Base-by-base conservation (phyloP, 2,888 invertebrate genomes). In the Catocala sponsa region DNA sequence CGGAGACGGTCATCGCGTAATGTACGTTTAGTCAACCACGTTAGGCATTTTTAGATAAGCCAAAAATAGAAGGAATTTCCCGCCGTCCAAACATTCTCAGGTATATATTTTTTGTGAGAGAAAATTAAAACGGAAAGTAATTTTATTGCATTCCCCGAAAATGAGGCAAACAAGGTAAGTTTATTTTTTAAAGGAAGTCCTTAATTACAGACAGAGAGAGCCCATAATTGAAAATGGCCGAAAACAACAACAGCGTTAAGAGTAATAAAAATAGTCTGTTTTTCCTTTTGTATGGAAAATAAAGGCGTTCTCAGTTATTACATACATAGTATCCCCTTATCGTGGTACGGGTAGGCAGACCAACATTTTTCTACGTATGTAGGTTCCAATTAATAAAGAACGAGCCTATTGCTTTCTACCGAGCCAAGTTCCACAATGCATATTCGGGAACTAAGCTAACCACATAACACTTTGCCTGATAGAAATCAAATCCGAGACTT, bases 1-100 rank as follows among this genome's bases (percentile, higher is more conserved):
- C 63, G 73, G 59, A 41, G 75, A 55, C 74, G 82, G 80, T 76
- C 81, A 79, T 71, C 69, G 54, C 58, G 75, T 75, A 72, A 68
- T 59, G 55, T 54, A 55, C 44, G 25, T 58, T 49, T 56, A 5
- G 57, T 59, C 71, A 56, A 54, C 59, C 65, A 35, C 46, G 55
- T 61, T 55, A 63, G 9, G 35, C 9, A 9, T 41, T 38, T 55
- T 44, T 44, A 35, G 44, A 48, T 32, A 15, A 10, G 10, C 25
- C 35, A 41, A 4, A 65, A 69, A 49, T 49, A 43, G 10, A 10
- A 43, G 6, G 6, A 46, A 46, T 15, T 13, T 47, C 25, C 4
- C 25, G 1, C 4, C 12, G 11, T 2, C 2, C 13, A 15, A 25
- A 49, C 9, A 25, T 25, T 25, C 11, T 25, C 7, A 11, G 10